phyloP scores from a whole-genome alignment of 2,888 invertebrate genomes.

The Drosophila meridiana region DNA sequence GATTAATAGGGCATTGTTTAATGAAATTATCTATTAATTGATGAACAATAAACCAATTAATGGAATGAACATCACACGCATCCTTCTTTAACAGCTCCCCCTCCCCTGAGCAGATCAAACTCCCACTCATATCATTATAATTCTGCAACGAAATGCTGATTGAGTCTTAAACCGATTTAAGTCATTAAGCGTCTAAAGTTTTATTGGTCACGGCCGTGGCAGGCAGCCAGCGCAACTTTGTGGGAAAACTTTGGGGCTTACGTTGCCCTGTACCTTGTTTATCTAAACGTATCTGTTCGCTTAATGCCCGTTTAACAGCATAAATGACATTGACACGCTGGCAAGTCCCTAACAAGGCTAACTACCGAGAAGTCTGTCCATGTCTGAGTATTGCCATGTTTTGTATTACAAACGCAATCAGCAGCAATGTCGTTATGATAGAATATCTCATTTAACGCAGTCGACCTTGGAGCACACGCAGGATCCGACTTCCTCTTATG shows the following conservation, averaged over 20 bases:
- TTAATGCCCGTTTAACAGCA: slow-evolving; percentile 54
- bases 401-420: slow-evolving; percentile 12
- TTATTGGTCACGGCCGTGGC: slow-evolving; percentile 48
- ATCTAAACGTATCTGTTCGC: slow-evolving; percentile 51
- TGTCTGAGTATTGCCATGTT: background rate
- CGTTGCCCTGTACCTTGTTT: slow-evolving; percentile 30
- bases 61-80: slow-evolving; percentile 10
- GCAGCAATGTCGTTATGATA: slow-evolving; percentile 11
- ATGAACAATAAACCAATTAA: slow-evolving; percentile 22
- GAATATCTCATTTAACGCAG: slow-evolving; percentile 14
- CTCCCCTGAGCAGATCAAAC: too few species aligned
- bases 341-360: slow-evolving; percentile 10
- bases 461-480: background rate
- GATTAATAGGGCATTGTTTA: background rate
- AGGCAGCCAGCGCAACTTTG: slow-evolving; percentile 40
- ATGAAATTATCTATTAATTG: background rate
- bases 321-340: slow-evolving; percentile 36
- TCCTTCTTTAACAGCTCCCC: background rate
- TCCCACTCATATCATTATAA: slow-evolving; percentile 44
- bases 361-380: slow-evolving; percentile 25
- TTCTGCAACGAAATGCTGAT: slow-evolving; percentile 57
- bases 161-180: slow-evolving; percentile 74
- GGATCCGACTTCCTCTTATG: background rate
- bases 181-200: slow-evolving; percentile 68
- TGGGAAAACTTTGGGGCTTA: slow-evolving; percentile 40